These are phyloP conservation scores for Theonella swinhoei DNA, from an alignment of 37 sponge, comb jelly and placozoan genomes.

Conservation along the genomic window DNA sequence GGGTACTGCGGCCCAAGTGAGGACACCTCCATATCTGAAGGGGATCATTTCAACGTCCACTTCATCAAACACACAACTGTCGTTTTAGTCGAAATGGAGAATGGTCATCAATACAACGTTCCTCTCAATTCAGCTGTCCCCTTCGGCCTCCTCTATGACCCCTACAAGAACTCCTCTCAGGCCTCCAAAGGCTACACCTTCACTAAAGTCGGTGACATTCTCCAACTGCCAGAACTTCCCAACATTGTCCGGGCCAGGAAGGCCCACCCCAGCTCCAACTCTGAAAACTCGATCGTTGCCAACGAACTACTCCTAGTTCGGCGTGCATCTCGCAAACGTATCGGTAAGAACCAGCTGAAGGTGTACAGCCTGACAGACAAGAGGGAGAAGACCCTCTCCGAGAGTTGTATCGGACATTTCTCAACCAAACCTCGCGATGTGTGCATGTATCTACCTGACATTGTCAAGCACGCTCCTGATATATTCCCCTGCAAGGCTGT, in stretches of 20 bases:
- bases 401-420: conserved; percentile 57
- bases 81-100: conserved; percentile 36
- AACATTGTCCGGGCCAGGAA: conserved; percentile 43
- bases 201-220: conserved; percentile 43
- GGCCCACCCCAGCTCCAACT: conserved; percentile 29
- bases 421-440: conserved; percentile 64
- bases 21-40: conserved; percentile 56
- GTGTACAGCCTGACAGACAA: conserved; percentile 34
- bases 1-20: conserved; percentile 59
- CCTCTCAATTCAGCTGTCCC: conserved; percentile 48
- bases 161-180: conserved; percentile 15
- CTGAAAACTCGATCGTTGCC: conserved; percentile 41
- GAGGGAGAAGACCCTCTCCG: conserved; percentile 37
- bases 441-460: conserved; percentile 57
- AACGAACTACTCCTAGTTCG: conserved; percentile 50
- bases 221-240: conserved; percentile 49
- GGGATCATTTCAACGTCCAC: conserved; percentile 60
- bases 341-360: conserved; percentile 42
- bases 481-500: conserved; percentile 45
- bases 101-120: conserved; percentile 19
- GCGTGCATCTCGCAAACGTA: conserved; percentile 13
- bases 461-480: conserved; percentile 48
- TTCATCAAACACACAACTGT: conserved; percentile 54
- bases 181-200: conserved; percentile 37
- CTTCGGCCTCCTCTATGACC: conserved; percentile 59